Conservation (phyloP, 2,113 vertebrate species). For the Gymnarchus niloticus region DNA sequence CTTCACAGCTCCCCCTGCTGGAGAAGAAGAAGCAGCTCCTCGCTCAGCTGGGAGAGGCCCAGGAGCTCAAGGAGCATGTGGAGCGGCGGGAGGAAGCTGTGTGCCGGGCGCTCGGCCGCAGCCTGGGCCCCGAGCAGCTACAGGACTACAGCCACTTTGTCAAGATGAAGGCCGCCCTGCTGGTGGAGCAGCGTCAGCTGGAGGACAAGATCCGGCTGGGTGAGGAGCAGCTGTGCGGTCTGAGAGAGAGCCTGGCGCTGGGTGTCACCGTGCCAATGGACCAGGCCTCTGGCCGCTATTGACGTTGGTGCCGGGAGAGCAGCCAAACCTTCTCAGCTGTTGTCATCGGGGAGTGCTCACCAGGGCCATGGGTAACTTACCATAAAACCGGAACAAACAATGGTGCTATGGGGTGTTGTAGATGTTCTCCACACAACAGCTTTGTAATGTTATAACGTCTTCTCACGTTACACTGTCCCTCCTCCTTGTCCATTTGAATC, state of each 20-base stretch:
- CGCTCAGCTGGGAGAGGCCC: conserved; percentile 83
- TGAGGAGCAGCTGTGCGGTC: conserved; percentile 88
- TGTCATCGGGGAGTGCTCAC: neutral
- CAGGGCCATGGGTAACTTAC: neutral
- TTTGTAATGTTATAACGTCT: no score
- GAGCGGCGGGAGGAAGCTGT: conserved; percentile 80
- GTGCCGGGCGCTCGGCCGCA: conserved; percentile 71
- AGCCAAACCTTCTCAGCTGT: neutral
- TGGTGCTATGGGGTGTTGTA: neutral
- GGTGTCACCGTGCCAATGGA: conserved; percentile 44
- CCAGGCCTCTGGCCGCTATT: conserved; percentile 35
- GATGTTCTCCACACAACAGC: no score
- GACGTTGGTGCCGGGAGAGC: neutral
- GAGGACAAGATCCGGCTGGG: conserved; percentile 97
- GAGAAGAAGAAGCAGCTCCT: conserved; percentile 89
- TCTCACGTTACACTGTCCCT: neutral
- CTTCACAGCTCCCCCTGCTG: conserved; percentile 71
- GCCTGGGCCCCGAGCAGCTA: conserved; percentile 79
- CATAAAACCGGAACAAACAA: neutral
- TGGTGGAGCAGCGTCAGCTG: conserved; percentile 89
- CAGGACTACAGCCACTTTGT: conserved; percentile 93
- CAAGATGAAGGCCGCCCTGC: conserved; percentile 93
- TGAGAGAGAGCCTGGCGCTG: conserved; percentile 78
- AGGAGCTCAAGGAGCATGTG: conserved; percentile 90
- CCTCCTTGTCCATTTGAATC: neutral